Base-by-base conservation (phyloP, 2,888 invertebrate species). In the Cryptosula pallasiana region DNA sequence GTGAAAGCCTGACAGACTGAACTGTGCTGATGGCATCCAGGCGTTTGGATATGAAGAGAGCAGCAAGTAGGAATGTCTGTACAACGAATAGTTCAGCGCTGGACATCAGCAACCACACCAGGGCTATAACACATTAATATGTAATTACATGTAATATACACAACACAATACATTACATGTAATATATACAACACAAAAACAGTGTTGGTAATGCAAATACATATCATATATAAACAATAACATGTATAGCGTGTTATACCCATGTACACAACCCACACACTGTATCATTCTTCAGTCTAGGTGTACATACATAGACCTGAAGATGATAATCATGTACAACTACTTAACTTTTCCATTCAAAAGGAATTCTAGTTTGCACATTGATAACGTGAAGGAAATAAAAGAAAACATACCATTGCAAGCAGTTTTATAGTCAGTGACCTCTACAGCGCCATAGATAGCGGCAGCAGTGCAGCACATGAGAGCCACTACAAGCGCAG, bases 51-150 rank as follows among this genome's bases (percentile, higher is more conserved):
- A 87, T 85, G 78, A 86, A 87, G 69, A 87, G 81, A 1, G 86
- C 87, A 71, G 87, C 86, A 55, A 85, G 78, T 73, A 86, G 83
- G 77, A 87, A 87, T 71, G 87, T 75, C 78, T 87, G 87, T 3
- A 87, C 87, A 3, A 86, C 82, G 25, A 85, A 78, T 73, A 87
- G 85, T 78, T 87, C 87, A 35, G 85, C 87, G 29, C 84, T 81
- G 13, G 87, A 87, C 72, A 87, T 79, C 80, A 86, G 85, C 72
- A 87, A 75, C 87, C 87, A 87, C 76, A 87, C 86, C 0, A 87
- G 87, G 76, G 86, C 87, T 87, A 76, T 20, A 78, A 76, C 9
- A 45, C 9, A 45, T 20, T 20, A 45, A 20, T 20, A 45, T 20
- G 9, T 45, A 13, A 45, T 20, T 45, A 45, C 45, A 45, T 45